Evolutionary conservation across 2,797 vertebrate genomes (phyloP).

Genomic region (Lagocephalus sceleratus): DNA sequence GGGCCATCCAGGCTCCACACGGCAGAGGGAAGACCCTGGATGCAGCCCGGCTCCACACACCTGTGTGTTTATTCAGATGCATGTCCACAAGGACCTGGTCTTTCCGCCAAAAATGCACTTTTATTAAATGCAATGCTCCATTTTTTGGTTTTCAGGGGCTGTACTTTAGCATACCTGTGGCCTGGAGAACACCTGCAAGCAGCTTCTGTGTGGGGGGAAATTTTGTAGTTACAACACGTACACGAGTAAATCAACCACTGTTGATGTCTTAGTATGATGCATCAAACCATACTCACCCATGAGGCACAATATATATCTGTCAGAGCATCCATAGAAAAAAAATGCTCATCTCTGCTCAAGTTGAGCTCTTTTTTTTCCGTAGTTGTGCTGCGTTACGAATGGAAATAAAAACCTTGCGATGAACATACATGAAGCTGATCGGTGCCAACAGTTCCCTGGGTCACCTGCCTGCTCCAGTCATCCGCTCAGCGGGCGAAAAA

Average conservation of each 20-base stretch:
- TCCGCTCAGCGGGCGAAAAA: conserved; percentile 10
- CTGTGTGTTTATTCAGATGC: conserved; percentile 3
- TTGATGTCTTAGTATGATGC: conserved; percentile 29
- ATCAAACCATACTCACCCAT: conserved; percentile 34
- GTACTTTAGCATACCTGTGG: conserved; percentile 6
- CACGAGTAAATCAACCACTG: conserved; percentile 33
- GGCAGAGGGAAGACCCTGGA: conserved; percentile 57
- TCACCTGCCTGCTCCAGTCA: conserved; percentile 29
- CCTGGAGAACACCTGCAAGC: conserved; percentile 9
- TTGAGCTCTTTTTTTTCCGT: too few relatives aligned
- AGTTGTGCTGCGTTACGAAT: not conserved
- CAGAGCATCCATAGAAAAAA: too few relatives aligned
- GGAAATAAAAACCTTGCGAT: conserved; percentile 9
- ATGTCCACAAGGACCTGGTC: not conserved
- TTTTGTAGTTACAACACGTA: conserved; percentile 13
- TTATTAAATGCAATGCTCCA: too few relatives aligned
- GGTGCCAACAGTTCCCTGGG: conserved; percentile 4
- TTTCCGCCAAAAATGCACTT: too few relatives aligned
- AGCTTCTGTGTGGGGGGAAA: not conserved
- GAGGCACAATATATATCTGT: conserved; percentile 14
- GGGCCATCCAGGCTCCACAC: conserved; percentile 37
- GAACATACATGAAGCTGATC: not conserved
- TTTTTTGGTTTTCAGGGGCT: not conserved
- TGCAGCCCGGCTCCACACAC: conserved; percentile 37
- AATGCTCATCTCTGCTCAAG: too few relatives aligned